Evolutionary conservation across 2,888 invertebrate species (phyloP).

Genomic region (Xylota segnis): DNA sequence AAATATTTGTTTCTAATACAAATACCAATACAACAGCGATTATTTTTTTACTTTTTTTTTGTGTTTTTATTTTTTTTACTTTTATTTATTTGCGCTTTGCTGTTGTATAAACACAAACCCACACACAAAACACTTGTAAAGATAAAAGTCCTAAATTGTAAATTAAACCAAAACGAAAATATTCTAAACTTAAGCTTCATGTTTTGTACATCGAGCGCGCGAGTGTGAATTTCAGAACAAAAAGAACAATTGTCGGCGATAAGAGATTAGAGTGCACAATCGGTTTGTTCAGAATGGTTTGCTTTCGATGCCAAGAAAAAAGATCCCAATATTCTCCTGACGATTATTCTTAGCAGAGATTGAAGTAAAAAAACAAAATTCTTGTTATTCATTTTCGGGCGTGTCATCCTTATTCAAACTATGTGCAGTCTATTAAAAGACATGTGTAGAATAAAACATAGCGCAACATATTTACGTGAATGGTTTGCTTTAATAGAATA

Average conservation of each 20-base stretch:
- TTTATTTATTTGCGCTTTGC: constrained; percentile 46
- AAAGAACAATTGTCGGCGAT: background rate
- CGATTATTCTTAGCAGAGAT: too few relatives aligned
- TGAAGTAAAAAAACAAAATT: too few relatives aligned
- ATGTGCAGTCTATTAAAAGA: too few relatives aligned
- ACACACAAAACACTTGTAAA: constrained; percentile 15
- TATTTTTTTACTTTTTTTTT: constrained; percentile 24
- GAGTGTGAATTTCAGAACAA: background rate
- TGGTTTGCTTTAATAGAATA: too few relatives aligned
- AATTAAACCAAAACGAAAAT: constrained; percentile 13
- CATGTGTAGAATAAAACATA: too few relatives aligned
- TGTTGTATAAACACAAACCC: constrained; percentile 39
- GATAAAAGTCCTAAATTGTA: constrained; percentile 16
- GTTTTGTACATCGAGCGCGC: background rate
- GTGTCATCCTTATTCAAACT: too few relatives aligned
- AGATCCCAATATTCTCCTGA: too few relatives aligned
- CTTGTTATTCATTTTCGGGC: too few relatives aligned
- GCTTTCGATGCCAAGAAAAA: too few relatives aligned
- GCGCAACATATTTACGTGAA: too few relatives aligned
- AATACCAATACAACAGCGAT: constrained; percentile 14
- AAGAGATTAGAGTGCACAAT: too few relatives aligned
- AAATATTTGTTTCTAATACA: constrained; percentile 32
- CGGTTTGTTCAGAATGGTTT: too few relatives aligned
- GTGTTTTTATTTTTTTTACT: constrained; percentile 29
- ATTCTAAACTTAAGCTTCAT: constrained; percentile 21